phyloP scores from a whole-genome alignment of 2,797 vertebrate genomes.

The Myripristis murdjan region DNA sequence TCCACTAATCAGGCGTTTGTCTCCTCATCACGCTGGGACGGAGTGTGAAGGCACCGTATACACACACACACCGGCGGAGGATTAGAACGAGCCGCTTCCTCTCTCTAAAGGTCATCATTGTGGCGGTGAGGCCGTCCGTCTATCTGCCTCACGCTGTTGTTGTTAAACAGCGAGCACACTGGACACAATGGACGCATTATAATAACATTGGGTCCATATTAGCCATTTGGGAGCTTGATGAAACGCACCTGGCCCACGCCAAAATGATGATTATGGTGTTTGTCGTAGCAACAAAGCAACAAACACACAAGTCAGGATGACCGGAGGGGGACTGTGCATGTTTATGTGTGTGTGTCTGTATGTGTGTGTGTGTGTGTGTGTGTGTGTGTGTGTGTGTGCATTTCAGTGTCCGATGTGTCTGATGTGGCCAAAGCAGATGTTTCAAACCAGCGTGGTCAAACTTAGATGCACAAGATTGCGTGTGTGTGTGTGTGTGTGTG shows the following conservation, averaged over 20 bases:
- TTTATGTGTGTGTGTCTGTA: constrained; percentile 14
- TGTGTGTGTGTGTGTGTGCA: constrained; percentile 8
- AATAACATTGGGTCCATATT: constrained; percentile 53
- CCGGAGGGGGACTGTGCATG: constrained; percentile 29
- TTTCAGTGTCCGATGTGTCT: constrained; percentile 3
- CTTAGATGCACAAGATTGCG: not conserved
- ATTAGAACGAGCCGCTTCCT: constrained; percentile 52
- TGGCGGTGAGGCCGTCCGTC: constrained; percentile 53
- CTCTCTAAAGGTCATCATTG: constrained; percentile 56
- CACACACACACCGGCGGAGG: constrained; percentile 50
- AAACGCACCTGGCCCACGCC: constrained; percentile 47
- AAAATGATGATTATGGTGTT: constrained; percentile 49
- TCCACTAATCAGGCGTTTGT: constrained; percentile 33
- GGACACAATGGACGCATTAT: constrained; percentile 53
- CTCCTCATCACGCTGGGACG: constrained; percentile 18
- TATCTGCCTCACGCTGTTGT: constrained; percentile 45
- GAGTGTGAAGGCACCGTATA: constrained; percentile 33
- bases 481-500: constrained; percentile 10
- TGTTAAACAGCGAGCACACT: constrained; percentile 20
- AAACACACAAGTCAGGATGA: constrained; percentile 45
- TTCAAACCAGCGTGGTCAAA: constrained; percentile 28
- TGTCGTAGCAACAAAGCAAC: constrained; percentile 59
- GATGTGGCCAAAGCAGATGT: constrained; percentile 52
- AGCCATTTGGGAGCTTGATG: constrained; percentile 45
- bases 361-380: constrained; percentile 8